A percentile compares a stretch with the other conserved stretches of the same genome.
phyloP scores from a whole-genome alignment of 2,113 vertebrate species.

The Microcebus tavaratra region DNA sequence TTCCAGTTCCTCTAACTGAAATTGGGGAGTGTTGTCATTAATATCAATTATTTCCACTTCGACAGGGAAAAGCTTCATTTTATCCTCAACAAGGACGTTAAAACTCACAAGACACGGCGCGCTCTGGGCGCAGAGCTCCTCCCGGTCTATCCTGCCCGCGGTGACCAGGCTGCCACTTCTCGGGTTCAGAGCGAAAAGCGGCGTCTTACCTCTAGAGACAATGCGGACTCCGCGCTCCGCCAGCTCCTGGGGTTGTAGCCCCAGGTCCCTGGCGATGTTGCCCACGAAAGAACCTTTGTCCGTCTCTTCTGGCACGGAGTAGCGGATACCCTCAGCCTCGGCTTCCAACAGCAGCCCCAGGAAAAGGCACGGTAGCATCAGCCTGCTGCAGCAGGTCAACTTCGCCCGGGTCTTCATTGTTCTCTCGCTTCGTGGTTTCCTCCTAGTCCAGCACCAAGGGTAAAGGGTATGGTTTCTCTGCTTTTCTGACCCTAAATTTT shows the following conservation, averaged over 20 bases:
- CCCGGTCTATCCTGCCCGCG: slow-evolving; percentile 84
- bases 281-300: slow-evolving; percentile 84
- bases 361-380: slow-evolving; percentile 62
- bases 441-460: neutral
- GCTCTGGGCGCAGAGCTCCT: slow-evolving; percentile 83
- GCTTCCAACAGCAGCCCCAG: slow-evolving; percentile 29
- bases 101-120: slow-evolving; percentile 83
- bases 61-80: slow-evolving; percentile 82
- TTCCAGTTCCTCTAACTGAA: slow-evolving; percentile 76
- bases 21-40: slow-evolving; percentile 85
- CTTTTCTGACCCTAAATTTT: slow-evolving; percentile 43
- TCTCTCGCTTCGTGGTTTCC: slow-evolving; percentile 65
- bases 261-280: slow-evolving; percentile 84
- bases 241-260: slow-evolving; percentile 79
- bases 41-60: slow-evolving; percentile 85
- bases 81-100: slow-evolving; percentile 83
- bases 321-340: slow-evolving; percentile 72
- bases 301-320: slow-evolving; percentile 85
- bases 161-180: slow-evolving; percentile 80
- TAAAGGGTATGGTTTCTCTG: slow-evolving; percentile 10
- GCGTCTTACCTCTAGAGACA: slow-evolving; percentile 77
- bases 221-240: slow-evolving; percentile 78
- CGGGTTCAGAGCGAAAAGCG: slow-evolving; percentile 82
- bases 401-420: slow-evolving; percentile 59
- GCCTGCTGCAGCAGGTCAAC: neutral